Evolutionary conservation across 2,797 vertebrate species (phyloP), one percentile per base, ranked within the genome.

Genomic region (Mus minutoides): DNA sequence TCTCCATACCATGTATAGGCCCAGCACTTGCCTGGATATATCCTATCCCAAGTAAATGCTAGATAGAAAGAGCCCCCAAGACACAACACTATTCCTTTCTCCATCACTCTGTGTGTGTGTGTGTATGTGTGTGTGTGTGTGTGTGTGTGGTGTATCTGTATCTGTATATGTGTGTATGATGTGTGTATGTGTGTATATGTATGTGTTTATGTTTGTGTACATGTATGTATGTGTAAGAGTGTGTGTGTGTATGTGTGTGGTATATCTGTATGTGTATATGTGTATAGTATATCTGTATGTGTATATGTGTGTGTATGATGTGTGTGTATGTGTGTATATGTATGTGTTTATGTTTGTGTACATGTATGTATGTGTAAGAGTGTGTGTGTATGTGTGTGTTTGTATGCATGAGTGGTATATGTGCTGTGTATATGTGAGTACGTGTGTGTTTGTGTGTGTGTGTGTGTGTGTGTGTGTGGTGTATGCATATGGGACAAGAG

Each of bases 1-100:
- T 49, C 43, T 29, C 49, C 56, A 19, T 0, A 17, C 19, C 29
- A 29, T 26, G 71, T 14, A 12, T 26, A 31, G 0, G 0, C 5
- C 26, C n/a, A 43, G 10, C 31, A 62, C 58, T 34, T 14, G 24
- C 62, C 88, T 49, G 14, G 31, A 2, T 7, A 9, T 3, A 7
- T 40, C 52, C 22, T 14, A 60, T 1, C 58, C 79, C 88, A 64
- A 34, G 12, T 54, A 37, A 77, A 88, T 80, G 46, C 34, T 2
- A 54, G 56, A 10, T 4, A 60, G n/a, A 67, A 49, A 31, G 11
- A 92, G 22, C 64, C 75, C 13, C 73, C 16, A 29, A 26, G 60
- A 67, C 54, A n/a, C 56, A 0, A 1, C 4, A 69, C n/a, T n/a
- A 46, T 13, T 49, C 37, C 37, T 80, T 43, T 64, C 73, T 16